Base-by-base conservation (phyloP, 2,113 vertebrate genomes). In the Oncorhynchus nerka region DNA sequence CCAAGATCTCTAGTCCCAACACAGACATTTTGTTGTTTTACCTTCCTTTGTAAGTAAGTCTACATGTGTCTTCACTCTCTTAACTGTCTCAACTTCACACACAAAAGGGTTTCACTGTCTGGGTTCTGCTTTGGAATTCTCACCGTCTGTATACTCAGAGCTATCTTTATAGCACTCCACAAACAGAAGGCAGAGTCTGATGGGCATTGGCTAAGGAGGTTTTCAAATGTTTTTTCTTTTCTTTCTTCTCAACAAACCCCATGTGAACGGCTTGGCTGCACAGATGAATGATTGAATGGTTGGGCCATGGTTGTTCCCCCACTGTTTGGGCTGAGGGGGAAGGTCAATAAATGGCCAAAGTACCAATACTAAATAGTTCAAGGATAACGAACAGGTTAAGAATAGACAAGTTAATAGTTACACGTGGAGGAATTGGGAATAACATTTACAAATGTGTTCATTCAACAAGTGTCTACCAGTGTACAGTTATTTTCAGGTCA, bases 1-100 rank as follows among this genome's bases (percentile, higher is more conserved):
- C 97, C 0, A 95, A 80, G 71, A 98, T 95, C 93, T 99, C 96
- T 87, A 97, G 84, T 70, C 95, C 97, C 85, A 92, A 88, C 8
- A 96, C 95, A 88, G 92, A 82, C 93, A 94, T 95, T 79, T 62
- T 80, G 57, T 70, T 20, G 55, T 34, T 16, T 67, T 26, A 70
- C 22, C 15, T 3, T 70, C 22, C n/a, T 76, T 15, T 51, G 12
- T 39, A 55, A 55, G 49, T 15, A 55, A 55, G 15, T 15, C 19
- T 5, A 24, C n/a, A n/a, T 4, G 59, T 62, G 59, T 22, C 20
- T 22, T 62, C 6, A 11, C n/a, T 55, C 24, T 32, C 57, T 28
- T 64, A 12, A 30, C 51, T 68, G 24, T 30, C 68, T 20, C 0
- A 39, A 73, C 45, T 75, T 32, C 30, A 74, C 32, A 13, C 70